phyloP scores from a whole-genome alignment of 2,888 invertebrate species.

The Steinernema scapterisci region DNA sequence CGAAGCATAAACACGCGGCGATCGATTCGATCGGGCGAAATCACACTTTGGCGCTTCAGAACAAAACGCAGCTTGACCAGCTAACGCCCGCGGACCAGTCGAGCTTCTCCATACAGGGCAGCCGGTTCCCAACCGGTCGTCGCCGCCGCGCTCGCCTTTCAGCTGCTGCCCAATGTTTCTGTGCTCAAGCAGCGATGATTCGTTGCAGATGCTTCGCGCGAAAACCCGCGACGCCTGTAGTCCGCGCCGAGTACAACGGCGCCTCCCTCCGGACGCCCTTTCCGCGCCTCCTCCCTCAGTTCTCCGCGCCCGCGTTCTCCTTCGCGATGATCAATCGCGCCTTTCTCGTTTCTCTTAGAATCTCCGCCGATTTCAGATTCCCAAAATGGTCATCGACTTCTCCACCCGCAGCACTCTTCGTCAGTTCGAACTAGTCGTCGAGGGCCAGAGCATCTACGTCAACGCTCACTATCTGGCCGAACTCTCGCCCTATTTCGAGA shows the following conservation, averaged over 20 bases:
- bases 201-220: not conserved
- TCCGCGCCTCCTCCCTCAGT: constrained; percentile 1
- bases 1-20: constrained; percentile 22
- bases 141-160: too few relatives aligned
- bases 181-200: too few relatives aligned
- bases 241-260: not conserved
- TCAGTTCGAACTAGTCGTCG: constrained; percentile 42
- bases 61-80: too few relatives aligned
- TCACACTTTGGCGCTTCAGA: too few relatives aligned
- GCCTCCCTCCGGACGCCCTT: not conserved
- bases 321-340: not conserved
- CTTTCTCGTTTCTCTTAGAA: not conserved
- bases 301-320: not conserved
- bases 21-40: not conserved
- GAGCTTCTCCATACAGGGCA: not conserved
- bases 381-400: constrained; percentile 47
- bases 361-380: not conserved
- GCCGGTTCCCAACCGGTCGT: constrained; percentile 25
- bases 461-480: constrained; percentile 46
- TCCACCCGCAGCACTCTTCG: constrained; percentile 38
- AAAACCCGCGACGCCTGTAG: not conserved
- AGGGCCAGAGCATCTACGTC: constrained; percentile 38
- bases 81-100: not conserved
- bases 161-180: too few relatives aligned
- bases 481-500: constrained; percentile 46